These are phyloP conservation scores for Theristicus caerulescens DNA, from an alignment of 2,113 vertebrate species.

Conservation along the genomic window DNA sequence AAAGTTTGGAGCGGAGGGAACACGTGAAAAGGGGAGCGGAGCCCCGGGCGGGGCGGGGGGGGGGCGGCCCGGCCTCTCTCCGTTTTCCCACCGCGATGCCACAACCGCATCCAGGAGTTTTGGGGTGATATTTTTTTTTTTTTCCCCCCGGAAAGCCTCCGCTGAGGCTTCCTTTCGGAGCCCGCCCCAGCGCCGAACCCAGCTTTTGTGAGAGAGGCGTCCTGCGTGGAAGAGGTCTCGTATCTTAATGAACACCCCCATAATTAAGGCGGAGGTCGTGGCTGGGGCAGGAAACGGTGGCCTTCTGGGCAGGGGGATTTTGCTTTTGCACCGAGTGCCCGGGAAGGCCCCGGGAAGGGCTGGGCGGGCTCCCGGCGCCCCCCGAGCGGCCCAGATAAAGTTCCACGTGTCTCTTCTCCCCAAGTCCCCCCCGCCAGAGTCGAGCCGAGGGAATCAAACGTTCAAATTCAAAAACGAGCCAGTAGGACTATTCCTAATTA, in stretches of 20 bases:
- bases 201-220: not conserved
- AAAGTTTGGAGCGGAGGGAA: not conserved
- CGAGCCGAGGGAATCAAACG: not conserved
- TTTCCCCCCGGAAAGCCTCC: not conserved
- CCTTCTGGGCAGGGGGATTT: not conserved
- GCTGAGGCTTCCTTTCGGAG: not conserved
- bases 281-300: not conserved
- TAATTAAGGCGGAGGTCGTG: not conserved
- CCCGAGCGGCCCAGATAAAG: not conserved
- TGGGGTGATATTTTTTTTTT: not conserved
- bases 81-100: not conserved
- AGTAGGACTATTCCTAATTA: constrained; percentile 14
- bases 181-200: not conserved
- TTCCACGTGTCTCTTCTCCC: not conserved
- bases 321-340: not conserved
- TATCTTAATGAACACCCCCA: not conserved
- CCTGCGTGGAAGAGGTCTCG: not conserved
- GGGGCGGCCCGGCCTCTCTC: not conserved
- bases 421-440: not conserved
- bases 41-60: not conserved
- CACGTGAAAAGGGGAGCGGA: not conserved
- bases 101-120: not conserved
- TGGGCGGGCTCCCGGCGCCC: not conserved
- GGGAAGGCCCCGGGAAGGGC: not conserved
- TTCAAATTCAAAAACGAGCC: not conserved